phyloP scores from a whole-genome alignment of 2,797 vertebrate genomes.

The Varecia variegata region DNA sequence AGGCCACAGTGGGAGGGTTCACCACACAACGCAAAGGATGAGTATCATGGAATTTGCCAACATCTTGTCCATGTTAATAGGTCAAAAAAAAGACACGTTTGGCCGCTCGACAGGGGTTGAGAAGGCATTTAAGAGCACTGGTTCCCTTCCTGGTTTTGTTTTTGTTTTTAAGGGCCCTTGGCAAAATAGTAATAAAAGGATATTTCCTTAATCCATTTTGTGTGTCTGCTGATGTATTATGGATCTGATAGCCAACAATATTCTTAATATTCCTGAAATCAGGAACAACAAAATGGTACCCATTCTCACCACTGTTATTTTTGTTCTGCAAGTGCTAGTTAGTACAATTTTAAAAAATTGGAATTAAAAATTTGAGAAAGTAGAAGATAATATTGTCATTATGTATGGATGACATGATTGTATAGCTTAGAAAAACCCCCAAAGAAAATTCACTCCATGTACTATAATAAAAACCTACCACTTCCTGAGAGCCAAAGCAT shows the following conservation, averaged over 20 bases:
- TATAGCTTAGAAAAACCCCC: background rate
- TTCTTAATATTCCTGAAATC: background rate
- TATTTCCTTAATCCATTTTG: background rate
- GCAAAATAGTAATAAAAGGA: background rate
- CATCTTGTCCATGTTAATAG: accelerated
- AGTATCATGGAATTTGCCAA: background rate
- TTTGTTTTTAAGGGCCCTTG: background rate
- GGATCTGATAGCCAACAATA: background rate
- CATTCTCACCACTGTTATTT: background rate
- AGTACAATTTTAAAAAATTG: background rate
- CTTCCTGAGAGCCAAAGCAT: background rate
- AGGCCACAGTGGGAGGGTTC: background rate
- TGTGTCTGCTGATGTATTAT: background rate
- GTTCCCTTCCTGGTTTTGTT: background rate
- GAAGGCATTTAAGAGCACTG: too few species aligned
- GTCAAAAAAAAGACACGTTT: background rate
- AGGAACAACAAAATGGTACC: background rate
- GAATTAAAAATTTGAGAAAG: background rate
- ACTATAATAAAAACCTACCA: background rate
- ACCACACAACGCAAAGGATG: too few species aligned
- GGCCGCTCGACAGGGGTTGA: background rate
- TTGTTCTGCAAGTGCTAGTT: background rate
- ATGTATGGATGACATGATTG: background rate
- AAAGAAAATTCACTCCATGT: too few species aligned
- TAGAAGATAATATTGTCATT: background rate